Percentiles rank a stretch among this genome's conserved stretches.
These are phyloP conservation scores for human (Homo sapiens) DNA, from an alignment of 2,113 vertebrate genomes.

Conservation along the genomic window DNA sequence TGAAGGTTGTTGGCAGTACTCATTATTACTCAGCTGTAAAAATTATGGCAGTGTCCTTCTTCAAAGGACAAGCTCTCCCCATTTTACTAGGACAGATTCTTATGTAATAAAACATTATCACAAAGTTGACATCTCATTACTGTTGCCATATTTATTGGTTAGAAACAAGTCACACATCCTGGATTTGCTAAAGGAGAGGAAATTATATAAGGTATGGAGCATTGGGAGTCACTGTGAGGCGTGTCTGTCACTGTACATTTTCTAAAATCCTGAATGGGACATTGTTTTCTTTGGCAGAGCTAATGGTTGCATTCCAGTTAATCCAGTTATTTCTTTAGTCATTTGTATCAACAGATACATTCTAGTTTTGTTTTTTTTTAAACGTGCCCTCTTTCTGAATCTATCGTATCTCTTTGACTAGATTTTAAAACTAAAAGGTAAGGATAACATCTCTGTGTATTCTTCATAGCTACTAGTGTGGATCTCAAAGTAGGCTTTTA, in stretches of 20 bases:
- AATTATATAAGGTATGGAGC: not conserved
- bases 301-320: not conserved
- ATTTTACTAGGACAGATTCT: not conserved
- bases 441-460: not conserved
- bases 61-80: not conserved
- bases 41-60: not conserved
- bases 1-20: not conserved
- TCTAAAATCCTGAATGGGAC: not conserved
- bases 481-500: not conserved
- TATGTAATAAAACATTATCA: not conserved
- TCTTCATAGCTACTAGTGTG: not conserved
- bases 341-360: not conserved
- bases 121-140: not conserved
- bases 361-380: not conserved
- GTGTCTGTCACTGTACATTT: not conserved
- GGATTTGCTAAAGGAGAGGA: not conserved
- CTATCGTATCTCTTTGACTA: not conserved
- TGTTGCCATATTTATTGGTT: not conserved
- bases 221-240: no score
- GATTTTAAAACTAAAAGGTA: not conserved
- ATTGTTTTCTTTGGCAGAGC: not conserved
- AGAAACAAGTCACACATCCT: not conserved
- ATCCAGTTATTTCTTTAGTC: not conserved
- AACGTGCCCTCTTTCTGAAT: not conserved
- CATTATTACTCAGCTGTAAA: not conserved